Percentiles rank a stretch among this genome's conserved stretches.
Evolutionary conservation across 2,797 vertebrate genomes (phyloP).

Genomic region (Mormyrops attenuatus): DNA sequence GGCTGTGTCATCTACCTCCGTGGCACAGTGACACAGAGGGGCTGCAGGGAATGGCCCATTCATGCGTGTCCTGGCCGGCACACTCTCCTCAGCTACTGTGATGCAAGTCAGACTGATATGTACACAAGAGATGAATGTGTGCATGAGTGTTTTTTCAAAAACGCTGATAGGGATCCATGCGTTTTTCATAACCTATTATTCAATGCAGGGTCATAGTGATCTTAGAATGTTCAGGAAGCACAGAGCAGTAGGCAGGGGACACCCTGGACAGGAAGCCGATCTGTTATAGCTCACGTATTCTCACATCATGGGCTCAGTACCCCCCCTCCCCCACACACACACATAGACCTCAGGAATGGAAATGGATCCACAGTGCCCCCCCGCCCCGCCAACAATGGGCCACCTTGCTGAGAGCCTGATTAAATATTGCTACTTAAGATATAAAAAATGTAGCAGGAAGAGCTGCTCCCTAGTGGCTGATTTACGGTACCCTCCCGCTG

Average conservation of each 20-base stretch:
- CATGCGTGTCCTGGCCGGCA: not conserved
- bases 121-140: not conserved
- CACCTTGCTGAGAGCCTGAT: not conserved
- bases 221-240: not conserved
- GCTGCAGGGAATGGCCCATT: not conserved
- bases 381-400: not conserved
- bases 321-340: not conserved
- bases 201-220: not conserved
- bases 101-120: not conserved
- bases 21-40: not conserved
- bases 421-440: not conserved
- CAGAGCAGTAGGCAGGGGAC: not conserved
- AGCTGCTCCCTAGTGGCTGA: not conserved
- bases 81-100: not conserved
- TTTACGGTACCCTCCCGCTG: not conserved
- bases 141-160: not conserved
- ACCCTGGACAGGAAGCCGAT: not conserved
- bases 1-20: not conserved
- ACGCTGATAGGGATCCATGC: not conserved
- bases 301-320: not conserved
- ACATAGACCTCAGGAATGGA: not conserved
- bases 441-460: not conserved
- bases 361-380: not conserved
- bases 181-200: not conserved
- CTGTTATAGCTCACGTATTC: not conserved